Base-by-base conservation (phyloP, 2,888 invertebrate genomes). In the Allacma fusca region DNA sequence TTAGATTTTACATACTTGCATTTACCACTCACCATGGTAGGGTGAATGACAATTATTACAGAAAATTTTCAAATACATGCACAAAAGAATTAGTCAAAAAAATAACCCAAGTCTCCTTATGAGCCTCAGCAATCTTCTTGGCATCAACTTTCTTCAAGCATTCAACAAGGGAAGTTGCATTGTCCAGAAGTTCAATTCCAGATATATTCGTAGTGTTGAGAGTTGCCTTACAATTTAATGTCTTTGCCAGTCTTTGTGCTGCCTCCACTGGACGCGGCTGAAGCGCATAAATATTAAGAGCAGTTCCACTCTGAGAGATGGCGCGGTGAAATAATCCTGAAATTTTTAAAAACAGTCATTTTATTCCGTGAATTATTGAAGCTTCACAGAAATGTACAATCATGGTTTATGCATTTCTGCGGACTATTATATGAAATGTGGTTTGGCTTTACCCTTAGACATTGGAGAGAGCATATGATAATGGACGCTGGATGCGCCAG, bases 91-190 rank as follows among this genome's bases (percentile, higher is more conserved):
- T 44, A 62, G 2, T 40, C 40, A 40, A 13, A 40, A 40, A 40
- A 9, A 13, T 40, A 70, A 82, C 81, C 67, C 78, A 79, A 1
- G 78, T 80, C 59, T 83, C 81, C 23, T 80, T 67, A 62, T 83
- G 80, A 71, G 77, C 50, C 69, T 81, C 80, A 2, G 79, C 80
- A 24, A 83, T 57, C 69, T 79, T 83, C 70, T 83, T 79, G 5
- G 81, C 83, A 50, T 81, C 81, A 0, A 80, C 79, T 24, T 40
- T 34, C 59, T 71, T 81, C n/a, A 83, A 24, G 40, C 83, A 83
- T 2, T 79, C 67, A 1, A 81, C 78, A 7, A 83, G 59, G 1
- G 75, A 28, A 0, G 76, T 70, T 16, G 80, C 73, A 44, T 79
- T 80, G 13, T 40, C 44, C 1, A 71, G 44, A 40, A 75, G 16